Evolutionary conservation across 2,113 vertebrate genomes (phyloP).

Genomic region (Oxyura jamaicensis): DNA sequence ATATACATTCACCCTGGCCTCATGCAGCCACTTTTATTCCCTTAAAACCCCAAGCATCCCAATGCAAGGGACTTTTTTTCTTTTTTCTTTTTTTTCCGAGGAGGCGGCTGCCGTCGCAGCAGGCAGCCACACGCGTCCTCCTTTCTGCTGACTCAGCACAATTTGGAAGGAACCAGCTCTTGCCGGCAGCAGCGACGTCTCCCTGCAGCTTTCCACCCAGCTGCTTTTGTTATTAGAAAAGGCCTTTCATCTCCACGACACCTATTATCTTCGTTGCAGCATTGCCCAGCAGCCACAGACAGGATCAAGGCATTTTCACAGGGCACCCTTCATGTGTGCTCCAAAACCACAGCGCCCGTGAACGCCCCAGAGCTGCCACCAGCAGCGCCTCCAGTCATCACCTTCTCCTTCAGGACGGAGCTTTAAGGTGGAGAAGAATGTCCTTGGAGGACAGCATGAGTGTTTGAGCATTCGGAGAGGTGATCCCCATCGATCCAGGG

Average conservation of each 20-base stretch:
- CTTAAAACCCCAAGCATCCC: not conserved
- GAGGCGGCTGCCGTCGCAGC: rapidly evolving
- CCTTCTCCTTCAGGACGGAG: not conserved
- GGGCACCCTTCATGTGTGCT: rapidly evolving
- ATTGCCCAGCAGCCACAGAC: rapidly evolving
- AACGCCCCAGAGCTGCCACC: not conserved
- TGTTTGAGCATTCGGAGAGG: not conserved
- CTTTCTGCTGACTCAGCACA: not conserved
- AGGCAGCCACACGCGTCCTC: rapidly evolving
- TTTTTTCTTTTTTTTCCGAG: not conserved
- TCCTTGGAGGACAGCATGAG: rapidly evolving
- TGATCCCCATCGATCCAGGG: not conserved
- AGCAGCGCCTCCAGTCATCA: rapidly evolving
- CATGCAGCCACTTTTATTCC: not conserved
- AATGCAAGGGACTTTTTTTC: not conserved
- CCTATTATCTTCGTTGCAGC: not conserved
- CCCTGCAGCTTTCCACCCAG: not conserved
- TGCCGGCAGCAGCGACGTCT: not conserved
- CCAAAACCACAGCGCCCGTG: not conserved
- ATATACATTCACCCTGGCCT: not conserved
- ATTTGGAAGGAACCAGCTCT: not conserved
- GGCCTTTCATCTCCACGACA: not conserved
- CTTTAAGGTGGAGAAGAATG: not conserved
- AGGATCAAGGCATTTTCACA: not conserved
- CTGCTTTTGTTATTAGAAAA: not conserved